Base-by-base conservation (phyloP, 2,888 invertebrate genomes). In the Temnothorax ravouxi region DNA sequence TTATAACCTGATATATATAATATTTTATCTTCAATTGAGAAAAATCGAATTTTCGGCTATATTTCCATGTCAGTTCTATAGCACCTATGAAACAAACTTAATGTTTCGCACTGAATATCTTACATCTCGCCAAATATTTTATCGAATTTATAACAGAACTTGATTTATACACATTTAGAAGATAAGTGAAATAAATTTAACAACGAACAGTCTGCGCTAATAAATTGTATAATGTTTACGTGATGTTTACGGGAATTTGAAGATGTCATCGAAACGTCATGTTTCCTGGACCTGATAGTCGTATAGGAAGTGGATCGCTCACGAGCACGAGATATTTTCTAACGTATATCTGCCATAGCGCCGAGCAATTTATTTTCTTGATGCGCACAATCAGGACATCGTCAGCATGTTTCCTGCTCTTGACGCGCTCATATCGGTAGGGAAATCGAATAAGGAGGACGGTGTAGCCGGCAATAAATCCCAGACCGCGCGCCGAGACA, bases 401-500 rank as follows among this genome's bases (percentile, higher is more conserved):
- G 64, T 8, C 44, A 11, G 21, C 21, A 44, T 69, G 34, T 25
- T 54, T 83, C 72, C 62, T 79, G 83, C 34, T 67, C 56, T 74
- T 59, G 64, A 87, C 59, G 82, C 67, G 47, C 52, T 76, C 47
- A 79, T 72, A 69, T 86, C 74, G 11, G 18, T 59, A 38, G 62
- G 50, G 61, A 87, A 82, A 87, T 86, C 69, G 72, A 83, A 54
- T 79, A 69, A 87, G 74, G 77, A 82, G 69, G 38, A 44, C 11
- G 61, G 13, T 41, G 59, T 3, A 13, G 50, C n/a, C 34, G 29
- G 64, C 80, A 41, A 79, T 87, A 87, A 87, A 87, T 87, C 82
- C 47, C 61, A 59, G 64, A 56, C 44, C 44, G 15, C 59, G 54
- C 21, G 15, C 4, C 54, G 47, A 38, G 41, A 41, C 64, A 82